Evolutionary conservation across 2,888 invertebrate species (phyloP), one percentile per base, ranked within the genome.

Genomic region (Trisateles emortualis): DNA sequence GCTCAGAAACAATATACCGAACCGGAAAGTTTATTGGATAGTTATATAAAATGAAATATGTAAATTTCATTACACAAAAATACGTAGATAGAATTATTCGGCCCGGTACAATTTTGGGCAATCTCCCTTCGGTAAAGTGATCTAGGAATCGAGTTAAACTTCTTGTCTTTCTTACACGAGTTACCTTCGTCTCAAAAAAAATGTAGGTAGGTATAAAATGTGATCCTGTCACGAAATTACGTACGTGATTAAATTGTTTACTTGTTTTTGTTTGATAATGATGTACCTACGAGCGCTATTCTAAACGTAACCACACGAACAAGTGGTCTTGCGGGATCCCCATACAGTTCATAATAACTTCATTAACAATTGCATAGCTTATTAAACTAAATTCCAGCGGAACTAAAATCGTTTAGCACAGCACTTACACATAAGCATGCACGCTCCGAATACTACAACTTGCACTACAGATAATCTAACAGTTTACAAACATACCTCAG

Each of bases 1-100:
- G 73, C 73, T 79, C 75, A 79, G 80, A 86, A 88, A 87, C 88
- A 90, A 88, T 90, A 87, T 81, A 82, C 72, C 77, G 74, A 72
- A 72, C 59, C 71, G 59, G 65, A 66, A 61, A 74, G 74, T 81
- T 77, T 84, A 84, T 84, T 85, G 83, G 78, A 79, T 73, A 70
- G 72, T 72, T 77, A 73, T 78, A 75, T 75, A 76, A 77, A 74
- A 78, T 79, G 64, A 66, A 73, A 76, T 76, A 68, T 71, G 72
- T 69, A 68, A 70, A 71, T 68, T 74, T 75, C 65, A 70, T 73
- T 70, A 66, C 57, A 51, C 46, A 38, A 41, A 59, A 62, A 58
- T 59, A 61, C 47, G 64, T 50, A 55, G 41, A 56, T 57, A 39
- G 59, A 70, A 67, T 63, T 59, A 60, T 69, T 58, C 47, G 33